Base-by-base conservation (phyloP, 53 echinoderm and acorn worm genomes). In the Luidia sarsii region DNA sequence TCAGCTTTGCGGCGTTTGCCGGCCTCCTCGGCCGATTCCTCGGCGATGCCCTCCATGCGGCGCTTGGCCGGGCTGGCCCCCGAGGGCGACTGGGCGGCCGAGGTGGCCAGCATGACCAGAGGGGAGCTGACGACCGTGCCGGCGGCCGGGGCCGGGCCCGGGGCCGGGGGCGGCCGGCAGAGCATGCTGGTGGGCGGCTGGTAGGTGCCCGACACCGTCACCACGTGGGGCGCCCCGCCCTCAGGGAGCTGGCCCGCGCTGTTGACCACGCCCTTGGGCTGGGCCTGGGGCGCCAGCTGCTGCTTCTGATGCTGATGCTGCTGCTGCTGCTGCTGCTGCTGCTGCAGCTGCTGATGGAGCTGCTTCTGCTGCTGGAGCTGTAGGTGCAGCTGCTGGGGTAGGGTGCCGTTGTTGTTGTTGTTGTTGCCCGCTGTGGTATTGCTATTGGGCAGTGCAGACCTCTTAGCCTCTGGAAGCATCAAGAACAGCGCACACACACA, bases 181-280 rank as follows among this genome's bases (percentile, higher is more conserved):
- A 86, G 83, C 54, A 89, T 80, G 79, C 75, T 92, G 27, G 92
- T 82, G 1, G 94, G 94, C 15, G 94, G 94, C 64, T 86, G 90
- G 82, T 83, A 94, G 46, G 94, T 94, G 27, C 94, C 94, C 29
- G 94, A 72, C 24, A 94, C 94, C 29, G 94, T 90, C 48, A 94
- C 94, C 36, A 94, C 68, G 36, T 94, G 94, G 3, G 74, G 57
- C 28, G 62, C 31, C 19, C 19, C 54, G 41, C 57, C 74, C 57
- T 74, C 67, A 35, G 67, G 27, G n/a, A 41, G 74, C 74, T 74
- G 74, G n/a, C n/a, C n/a, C 38, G 34, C 57, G 38, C 57, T 57
- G 27, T 57, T 74, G 41, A 74, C 57, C 25, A 74, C n/a, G n/a
- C 74, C 74, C n/a, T 74, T 74, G 43, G 82, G 53, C 33, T 49